phyloP scores from a whole-genome alignment of 2,888 invertebrate species.

The Bombylius discolor region DNA sequence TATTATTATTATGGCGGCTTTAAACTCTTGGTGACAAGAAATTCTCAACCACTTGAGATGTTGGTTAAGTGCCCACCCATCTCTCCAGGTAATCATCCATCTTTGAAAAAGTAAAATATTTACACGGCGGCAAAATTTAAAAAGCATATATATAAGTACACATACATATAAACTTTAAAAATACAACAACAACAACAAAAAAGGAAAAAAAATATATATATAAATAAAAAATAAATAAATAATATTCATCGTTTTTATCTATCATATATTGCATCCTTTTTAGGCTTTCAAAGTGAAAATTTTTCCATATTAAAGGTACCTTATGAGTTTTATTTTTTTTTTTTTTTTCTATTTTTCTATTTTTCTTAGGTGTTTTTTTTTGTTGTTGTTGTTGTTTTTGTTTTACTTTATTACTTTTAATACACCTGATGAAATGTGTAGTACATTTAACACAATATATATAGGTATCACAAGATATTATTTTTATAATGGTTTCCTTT shows the following conservation, averaged over 20 bases:
- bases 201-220: background rate
- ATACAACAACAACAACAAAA: no score
- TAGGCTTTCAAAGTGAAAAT: background rate
- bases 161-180: no score
- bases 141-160: background rate
- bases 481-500: no score
- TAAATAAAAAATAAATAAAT: background rate
- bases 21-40: background rate
- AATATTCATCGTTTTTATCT: no score
- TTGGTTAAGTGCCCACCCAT: background rate
- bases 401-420: background rate
- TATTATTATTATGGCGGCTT: background rate
- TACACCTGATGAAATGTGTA: background rate
- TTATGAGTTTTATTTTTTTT: background rate
- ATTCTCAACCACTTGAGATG: background rate
- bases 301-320: background rate
- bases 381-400: no score
- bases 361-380: background rate
- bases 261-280: background rate
- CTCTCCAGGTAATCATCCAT: background rate
- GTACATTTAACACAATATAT: no score
- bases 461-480: background rate
- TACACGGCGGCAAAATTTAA: slow-evolving; percentile 1
- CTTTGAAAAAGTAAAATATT: slow-evolving; percentile 2
- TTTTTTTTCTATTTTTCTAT: background rate